Percentiles rank a stretch among this genome's conserved stretches.
phyloP scores from a whole-genome alignment of 2,113 vertebrate species.

The Eudyptes chrysolophus region DNA sequence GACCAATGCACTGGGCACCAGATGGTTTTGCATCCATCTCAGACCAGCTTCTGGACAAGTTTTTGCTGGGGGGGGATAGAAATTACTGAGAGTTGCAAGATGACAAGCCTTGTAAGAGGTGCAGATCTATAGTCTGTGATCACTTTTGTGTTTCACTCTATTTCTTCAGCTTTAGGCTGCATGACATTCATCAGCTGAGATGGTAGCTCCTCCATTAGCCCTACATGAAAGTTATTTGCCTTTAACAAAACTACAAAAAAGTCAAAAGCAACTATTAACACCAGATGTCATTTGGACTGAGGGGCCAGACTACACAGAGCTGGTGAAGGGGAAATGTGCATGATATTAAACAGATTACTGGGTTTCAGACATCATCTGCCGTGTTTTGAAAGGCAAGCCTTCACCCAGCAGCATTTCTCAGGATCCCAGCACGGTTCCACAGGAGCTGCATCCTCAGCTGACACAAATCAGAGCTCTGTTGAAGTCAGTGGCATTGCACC shows the following conservation, averaged over 20 bases:
- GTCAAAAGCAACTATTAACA: background rate
- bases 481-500: background rate
- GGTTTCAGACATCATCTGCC: background rate
- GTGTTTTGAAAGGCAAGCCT: background rate
- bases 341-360: background rate
- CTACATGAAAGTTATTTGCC: background rate
- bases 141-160: background rate
- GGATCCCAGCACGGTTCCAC: background rate
- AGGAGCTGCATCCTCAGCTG: background rate
- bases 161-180: background rate
- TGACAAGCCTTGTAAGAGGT: background rate
- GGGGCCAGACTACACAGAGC: background rate
- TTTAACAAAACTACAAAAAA: background rate
- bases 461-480: background rate
- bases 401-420: background rate
- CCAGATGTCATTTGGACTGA: background rate
- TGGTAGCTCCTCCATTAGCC: background rate
- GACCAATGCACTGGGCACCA: background rate
- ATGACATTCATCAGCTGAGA: background rate
- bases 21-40: background rate
- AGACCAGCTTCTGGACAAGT: background rate
- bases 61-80: background rate
- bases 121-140: background rate
- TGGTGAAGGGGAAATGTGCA: background rate
- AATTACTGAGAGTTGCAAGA: background rate